A percentile compares a stretch with the other conserved stretches of the same genome.
Evolutionary conservation across 2,113 vertebrate genomes (phyloP).

Genomic region (Oryzias curvinotus): DNA sequence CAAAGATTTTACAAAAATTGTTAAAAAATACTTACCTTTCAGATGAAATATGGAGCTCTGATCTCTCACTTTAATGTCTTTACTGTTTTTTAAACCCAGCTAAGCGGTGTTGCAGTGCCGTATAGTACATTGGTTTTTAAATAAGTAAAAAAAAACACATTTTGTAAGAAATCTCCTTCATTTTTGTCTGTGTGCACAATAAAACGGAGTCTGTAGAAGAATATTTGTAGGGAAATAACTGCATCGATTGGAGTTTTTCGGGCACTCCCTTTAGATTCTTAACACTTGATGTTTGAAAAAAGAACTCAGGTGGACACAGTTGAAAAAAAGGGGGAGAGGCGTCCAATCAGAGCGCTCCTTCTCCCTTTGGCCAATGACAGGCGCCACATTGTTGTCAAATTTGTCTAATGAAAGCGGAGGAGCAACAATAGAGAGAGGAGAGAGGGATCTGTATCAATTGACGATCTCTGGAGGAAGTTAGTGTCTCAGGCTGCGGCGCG

Average conservation of each 20-base stretch:
- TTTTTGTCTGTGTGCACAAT: background rate
- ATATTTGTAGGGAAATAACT: slow-evolving; percentile 51
- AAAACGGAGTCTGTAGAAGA: slow-evolving; percentile 42
- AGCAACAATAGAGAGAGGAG: slow-evolving; percentile 91
- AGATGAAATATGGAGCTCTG: slow-evolving; percentile 27
- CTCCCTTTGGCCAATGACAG: slow-evolving; percentile 92
- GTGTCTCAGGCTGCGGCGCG: slow-evolving; percentile 77
- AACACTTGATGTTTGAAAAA: slow-evolving; percentile 81
- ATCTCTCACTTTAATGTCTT: slow-evolving; percentile 10
- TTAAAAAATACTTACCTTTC: slow-evolving; percentile 58
- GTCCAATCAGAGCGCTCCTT: slow-evolving; percentile 89
- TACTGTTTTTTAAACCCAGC: background rate
- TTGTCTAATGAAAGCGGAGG: slow-evolving; percentile 96
- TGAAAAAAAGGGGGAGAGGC: slow-evolving; percentile 78
- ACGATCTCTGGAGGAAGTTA: slow-evolving; percentile 81
- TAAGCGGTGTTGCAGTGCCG: background rate
- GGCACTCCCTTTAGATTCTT: slow-evolving; percentile 74
- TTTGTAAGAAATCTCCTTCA: background rate
- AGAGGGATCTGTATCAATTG: slow-evolving; percentile 83
- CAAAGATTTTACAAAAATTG: slow-evolving; percentile 12
- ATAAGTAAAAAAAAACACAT: background rate
- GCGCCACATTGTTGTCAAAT: slow-evolving; percentile 98
- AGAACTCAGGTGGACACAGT: slow-evolving; percentile 85
- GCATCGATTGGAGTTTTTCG: slow-evolving; percentile 76
- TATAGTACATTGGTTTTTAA: slow-evolving; percentile 1